Evolutionary conservation across 2,797 vertebrate species (phyloP).

Genomic region (Ciconia nigra): DNA sequence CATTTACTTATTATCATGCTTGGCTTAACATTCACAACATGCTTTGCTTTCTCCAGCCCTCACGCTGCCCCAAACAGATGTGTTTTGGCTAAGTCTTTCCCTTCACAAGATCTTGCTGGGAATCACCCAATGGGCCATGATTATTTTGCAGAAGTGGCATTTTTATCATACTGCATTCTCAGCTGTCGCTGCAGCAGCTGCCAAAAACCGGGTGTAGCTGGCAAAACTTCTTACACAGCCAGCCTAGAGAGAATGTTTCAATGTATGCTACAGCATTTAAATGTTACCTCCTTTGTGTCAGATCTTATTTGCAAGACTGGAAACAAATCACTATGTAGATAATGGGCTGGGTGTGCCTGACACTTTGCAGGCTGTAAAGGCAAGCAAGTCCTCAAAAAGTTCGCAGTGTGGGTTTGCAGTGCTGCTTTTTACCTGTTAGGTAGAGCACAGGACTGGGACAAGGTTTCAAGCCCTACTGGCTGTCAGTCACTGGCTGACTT

Average conservation of each 20-base stretch:
- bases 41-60: not conserved
- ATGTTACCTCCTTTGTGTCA: not conserved
- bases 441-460: not conserved
- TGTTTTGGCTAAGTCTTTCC: not conserved
- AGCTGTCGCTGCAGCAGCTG: conserved; percentile 1
- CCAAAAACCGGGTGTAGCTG: not conserved
- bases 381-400: not conserved
- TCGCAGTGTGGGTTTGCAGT: not conserved
- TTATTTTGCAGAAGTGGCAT: not conserved
- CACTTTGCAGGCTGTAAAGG: not conserved
- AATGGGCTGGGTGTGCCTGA: not conserved
- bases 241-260: not conserved
- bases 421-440: not conserved
- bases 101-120: not conserved
- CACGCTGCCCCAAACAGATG: not conserved
- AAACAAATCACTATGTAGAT: not conserved
- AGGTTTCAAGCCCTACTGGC: not conserved
- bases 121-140: not conserved
- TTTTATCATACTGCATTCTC: conserved; percentile 33
- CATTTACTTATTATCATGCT: not conserved
- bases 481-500: not conserved
- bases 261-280: not conserved
- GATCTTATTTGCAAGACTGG: not conserved
- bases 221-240: not conserved
- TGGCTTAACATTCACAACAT: not conserved